Evolutionary conservation across 2,113 vertebrate genomes (phyloP).

Genomic region (Microcebus griseorufus): DNA sequence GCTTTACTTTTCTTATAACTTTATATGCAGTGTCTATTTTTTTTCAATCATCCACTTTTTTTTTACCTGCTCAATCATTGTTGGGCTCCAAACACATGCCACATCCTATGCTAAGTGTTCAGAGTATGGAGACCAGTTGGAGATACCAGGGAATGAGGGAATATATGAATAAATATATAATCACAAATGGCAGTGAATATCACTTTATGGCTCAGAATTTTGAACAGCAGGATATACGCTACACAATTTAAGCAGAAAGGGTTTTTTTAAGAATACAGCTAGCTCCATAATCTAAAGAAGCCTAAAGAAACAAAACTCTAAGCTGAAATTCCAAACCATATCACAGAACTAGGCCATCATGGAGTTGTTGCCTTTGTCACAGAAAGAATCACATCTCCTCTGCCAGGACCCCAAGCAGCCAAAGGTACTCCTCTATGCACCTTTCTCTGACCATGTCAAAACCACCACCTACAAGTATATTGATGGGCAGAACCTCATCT

Average conservation of each 20-base stretch:
- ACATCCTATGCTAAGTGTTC: not conserved
- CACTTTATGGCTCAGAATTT: not conserved
- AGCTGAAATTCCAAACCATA: not conserved
- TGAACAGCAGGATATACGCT: not conserved
- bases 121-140: not conserved
- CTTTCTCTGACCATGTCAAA: not conserved
- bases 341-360: not conserved
- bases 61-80: not conserved
- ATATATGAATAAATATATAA: not conserved
- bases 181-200: not conserved
- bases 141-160: not conserved
- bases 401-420: not conserved
- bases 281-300: not conserved
- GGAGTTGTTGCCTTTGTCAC: not conserved
- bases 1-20: not conserved
- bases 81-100: not conserved
- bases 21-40: not conserved
- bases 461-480: not conserved
- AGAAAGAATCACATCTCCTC: not conserved
- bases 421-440: not conserved
- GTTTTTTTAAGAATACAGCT: not conserved
- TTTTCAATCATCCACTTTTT: not conserved
- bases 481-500: not conserved
- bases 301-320: not conserved
- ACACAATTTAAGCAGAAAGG: not conserved